Conservation (phyloP, 2,888 invertebrate species). For the Nowickia ferox region DNA sequence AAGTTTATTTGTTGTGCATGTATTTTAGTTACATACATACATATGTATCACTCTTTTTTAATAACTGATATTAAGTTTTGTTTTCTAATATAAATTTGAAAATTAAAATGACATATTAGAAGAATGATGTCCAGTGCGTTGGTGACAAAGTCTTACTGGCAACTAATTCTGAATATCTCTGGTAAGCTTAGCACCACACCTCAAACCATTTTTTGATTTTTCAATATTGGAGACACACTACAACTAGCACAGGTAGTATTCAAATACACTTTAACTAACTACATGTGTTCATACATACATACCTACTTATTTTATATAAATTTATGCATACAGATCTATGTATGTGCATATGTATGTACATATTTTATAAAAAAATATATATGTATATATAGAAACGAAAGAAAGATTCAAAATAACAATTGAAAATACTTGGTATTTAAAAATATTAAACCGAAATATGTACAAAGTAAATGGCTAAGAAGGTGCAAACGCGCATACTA, state of each 20-base stretch:
- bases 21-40: not conserved
- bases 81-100: conserved; percentile 16
- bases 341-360: not conserved
- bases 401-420: conserved; percentile 64
- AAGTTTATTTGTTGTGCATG: not conserved
- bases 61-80: conserved; percentile 7
- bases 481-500: conserved; percentile 60
- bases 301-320: not conserved
- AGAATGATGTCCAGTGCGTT: conserved; percentile 75
- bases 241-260: conserved; percentile 40
- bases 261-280: conserved; percentile 21
- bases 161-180: conserved; percentile 80
- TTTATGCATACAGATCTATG: not conserved
- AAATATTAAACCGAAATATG: conserved; percentile 54
- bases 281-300: conserved; percentile 2
- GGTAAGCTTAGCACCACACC: conserved; percentile 82
- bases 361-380: conserved; percentile 4
- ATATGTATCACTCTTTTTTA: conserved; percentile 33
- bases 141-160: conserved; percentile 81
- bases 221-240: conserved; percentile 70
- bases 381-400: conserved; percentile 1
- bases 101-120: conserved; percentile 68
- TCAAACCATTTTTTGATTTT: conserved; percentile 75
- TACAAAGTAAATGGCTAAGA: conserved; percentile 36
- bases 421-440: conserved; percentile 68